phyloP scores from a whole-genome alignment of 64 coral and sea anemone genomes.

The Cladopsammia gracilis region DNA sequence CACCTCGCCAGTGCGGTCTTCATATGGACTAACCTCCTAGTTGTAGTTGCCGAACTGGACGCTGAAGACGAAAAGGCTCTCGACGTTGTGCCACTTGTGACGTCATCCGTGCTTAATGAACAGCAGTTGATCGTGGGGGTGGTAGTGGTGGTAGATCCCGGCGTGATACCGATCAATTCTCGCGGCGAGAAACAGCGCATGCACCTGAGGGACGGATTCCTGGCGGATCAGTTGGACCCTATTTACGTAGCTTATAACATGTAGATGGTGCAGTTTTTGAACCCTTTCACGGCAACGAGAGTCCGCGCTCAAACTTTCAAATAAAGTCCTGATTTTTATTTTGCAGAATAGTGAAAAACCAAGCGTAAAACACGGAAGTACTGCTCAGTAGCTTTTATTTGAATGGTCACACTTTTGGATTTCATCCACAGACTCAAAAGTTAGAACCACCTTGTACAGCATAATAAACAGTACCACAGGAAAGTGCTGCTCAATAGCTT shows the following conservation, averaged over 20 bases:
- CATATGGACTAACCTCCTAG: slow-evolving; percentile 95
- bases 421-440: no score
- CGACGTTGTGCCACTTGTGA: slow-evolving; percentile 96
- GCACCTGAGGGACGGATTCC: slow-evolving; percentile 97
- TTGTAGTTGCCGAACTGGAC: slow-evolving; percentile 95
- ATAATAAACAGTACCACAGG: no score
- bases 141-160: slow-evolving; percentile 97
- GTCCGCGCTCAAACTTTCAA: no score
- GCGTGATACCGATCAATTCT: slow-evolving; percentile 96
- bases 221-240: slow-evolving; percentile 95
- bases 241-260: slow-evolving; percentile 99
- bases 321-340: no score
- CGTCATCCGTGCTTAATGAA: slow-evolving; percentile 88
- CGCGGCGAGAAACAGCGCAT: slow-evolving; percentile 99
- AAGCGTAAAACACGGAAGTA: neutral
- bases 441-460: no score
- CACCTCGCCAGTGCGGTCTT: slow-evolving; percentile 85
- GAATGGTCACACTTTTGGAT: neutral
- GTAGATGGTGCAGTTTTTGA: slow-evolving; percentile 24
- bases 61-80: slow-evolving; percentile 95
- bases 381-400: neutral
- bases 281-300: no score
- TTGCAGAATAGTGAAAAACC: no score
- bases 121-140: slow-evolving; percentile 96
- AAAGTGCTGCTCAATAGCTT: no score